Base-by-base conservation (phyloP, 2,797 vertebrate species). In the Xerus rutilus region DNA sequence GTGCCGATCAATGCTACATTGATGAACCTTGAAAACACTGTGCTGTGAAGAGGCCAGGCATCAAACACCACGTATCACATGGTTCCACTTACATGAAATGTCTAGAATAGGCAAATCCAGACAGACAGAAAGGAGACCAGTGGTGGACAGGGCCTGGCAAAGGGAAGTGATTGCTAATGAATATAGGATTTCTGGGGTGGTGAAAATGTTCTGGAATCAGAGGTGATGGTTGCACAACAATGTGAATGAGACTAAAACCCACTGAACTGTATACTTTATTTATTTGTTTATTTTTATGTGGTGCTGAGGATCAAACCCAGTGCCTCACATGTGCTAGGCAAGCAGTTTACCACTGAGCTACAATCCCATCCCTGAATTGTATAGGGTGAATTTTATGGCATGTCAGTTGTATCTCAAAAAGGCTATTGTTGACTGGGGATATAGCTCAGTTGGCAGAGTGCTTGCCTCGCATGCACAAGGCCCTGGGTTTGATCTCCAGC, bases 41-140 rank as follows among this genome's bases (percentile, higher is more conserved):
- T 18, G 49, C 15, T 23, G 15, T 47, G 3, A 21, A 45, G 62
- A 43, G 32, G 54, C 43, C 35, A 59, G 65, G 62, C 28, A 54
- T 1, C 23, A 30, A 77, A 14, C 20, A 11, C 11, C 45, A 43
- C 18, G 6, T 0, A 1, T 3, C 2, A 5, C 9, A 5, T 0
- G 12, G 62, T 4, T 45, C 70, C 28, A 20, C 30, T 72, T 52
- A 43, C 2, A 47, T 17, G 12, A 18, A 30, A 52, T 8, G 28
- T 39, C 35, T 70, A 70, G 35, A 28, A 13, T 0, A 69, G 12
- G 32, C 13, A 30, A 52, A 35, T 23, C 49, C 59, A 25, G 59
- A 25, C 21, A 59, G 57, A 15, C 4, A 2, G 7, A 20, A 21
- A 52, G 54, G 4, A 30, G 12, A 47, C 6, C 0, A 7, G 28